phyloP scores from a whole-genome alignment of 2,113 vertebrate species.

The Melanocharis versteri region DNA sequence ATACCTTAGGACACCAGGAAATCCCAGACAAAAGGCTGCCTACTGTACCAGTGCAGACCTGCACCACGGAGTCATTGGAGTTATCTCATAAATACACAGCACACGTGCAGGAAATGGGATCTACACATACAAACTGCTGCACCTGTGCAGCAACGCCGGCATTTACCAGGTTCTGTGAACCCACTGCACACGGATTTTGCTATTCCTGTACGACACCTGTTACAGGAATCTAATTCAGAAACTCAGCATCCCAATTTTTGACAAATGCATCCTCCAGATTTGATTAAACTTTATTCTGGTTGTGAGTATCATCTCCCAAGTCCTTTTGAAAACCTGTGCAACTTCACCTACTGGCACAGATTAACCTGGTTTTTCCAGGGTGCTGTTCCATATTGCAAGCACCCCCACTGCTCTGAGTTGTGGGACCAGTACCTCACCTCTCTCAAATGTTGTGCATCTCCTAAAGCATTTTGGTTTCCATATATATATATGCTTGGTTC shows the following conservation, averaged over 20 bases:
- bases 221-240: not conserved
- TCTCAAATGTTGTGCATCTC: not conserved
- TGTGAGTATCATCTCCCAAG: not conserved
- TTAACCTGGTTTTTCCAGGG: not conserved
- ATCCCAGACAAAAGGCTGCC: not conserved
- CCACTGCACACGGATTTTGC: not conserved
- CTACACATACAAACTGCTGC: not conserved
- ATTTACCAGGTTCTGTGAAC: not conserved
- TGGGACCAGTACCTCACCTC: not conserved
- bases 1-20: not conserved
- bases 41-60: not conserved
- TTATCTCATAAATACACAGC: not conserved
- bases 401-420: not conserved
- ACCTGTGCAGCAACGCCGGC: not conserved
- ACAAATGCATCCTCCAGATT: not conserved
- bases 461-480: not conserved
- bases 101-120: not conserved
- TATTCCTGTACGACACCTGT: not conserved
- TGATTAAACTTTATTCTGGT: not conserved
- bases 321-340: not conserved
- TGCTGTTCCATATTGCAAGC: not conserved
- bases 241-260: not conserved
- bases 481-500: not conserved
- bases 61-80: rapidly evolving
- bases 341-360: not conserved